Conservation (phyloP, 2,797 vertebrate genomes). For the Oreonectes daqikongensis region DNA sequence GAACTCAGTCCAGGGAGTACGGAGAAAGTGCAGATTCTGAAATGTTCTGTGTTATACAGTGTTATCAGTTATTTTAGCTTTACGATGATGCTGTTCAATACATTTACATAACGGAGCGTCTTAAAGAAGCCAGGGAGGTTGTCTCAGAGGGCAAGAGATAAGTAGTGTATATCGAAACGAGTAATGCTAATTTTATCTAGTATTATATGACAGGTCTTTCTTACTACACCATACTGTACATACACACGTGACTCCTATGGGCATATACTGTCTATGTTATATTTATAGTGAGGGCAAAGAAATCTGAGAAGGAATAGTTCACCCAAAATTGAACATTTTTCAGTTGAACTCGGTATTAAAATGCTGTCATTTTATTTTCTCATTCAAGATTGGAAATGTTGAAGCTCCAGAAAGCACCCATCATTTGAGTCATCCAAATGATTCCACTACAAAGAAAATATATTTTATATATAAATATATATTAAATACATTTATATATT, state of each 20-base stretch:
- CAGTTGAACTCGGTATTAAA: no score
- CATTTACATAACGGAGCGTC: background rate
- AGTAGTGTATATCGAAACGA: background rate
- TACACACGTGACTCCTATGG: background rate
- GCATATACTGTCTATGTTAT: background rate
- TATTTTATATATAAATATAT: no score
- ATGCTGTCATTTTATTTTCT: no score
- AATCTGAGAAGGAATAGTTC: background rate
- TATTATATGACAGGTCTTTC: background rate
- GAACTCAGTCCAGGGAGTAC: slow-evolving; percentile 34
- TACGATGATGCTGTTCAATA: slow-evolving; percentile 31
- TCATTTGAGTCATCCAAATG: no score
- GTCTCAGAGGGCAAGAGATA: background rate
- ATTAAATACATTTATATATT: no score
- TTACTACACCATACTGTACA: background rate
- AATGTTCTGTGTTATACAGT: slow-evolving; percentile 45
- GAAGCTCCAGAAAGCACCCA: no score
- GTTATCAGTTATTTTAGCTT: slow-evolving; percentile 41
- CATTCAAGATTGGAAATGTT: no score
- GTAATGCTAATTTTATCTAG: slow-evolving; percentile 4
- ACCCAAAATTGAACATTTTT: no score
- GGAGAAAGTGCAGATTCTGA: slow-evolving; percentile 31
- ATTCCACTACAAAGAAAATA: no score
- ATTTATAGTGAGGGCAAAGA: background rate
- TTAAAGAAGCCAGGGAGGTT: background rate